Percentiles rank a stretch among this genome's conserved stretches.
Conservation (phyloP, 2,113 vertebrate genomes). For the Steatornis caripensis region DNA sequence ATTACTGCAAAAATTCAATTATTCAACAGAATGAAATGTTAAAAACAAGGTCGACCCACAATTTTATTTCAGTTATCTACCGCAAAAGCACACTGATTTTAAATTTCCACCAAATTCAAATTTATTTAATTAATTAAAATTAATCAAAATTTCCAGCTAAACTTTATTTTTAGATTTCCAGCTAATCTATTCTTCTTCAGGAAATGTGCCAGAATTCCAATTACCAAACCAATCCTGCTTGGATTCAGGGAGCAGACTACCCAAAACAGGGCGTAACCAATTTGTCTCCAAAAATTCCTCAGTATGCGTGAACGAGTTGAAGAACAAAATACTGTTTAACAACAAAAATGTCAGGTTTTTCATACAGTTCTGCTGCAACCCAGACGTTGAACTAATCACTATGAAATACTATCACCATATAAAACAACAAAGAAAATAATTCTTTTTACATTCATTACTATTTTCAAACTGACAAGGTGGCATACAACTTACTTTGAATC, state of each 20-base stretch:
- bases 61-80: background rate
- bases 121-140: too few relatives aligned
- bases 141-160: too few relatives aligned
- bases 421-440: background rate
- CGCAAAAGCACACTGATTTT: background rate
- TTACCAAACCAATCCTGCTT: too few relatives aligned
- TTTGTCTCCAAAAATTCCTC: too few relatives aligned
- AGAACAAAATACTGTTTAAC: background rate
- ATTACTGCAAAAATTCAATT: background rate
- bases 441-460: background rate
- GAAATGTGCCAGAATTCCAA: accelerated
- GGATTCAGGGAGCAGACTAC: background rate
- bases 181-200: background rate
- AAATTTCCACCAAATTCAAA: too few relatives aligned
- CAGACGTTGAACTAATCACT: background rate
- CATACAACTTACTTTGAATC: background rate
- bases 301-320: background rate
- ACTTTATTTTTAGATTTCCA: too few relatives aligned
- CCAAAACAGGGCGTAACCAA: background rate
- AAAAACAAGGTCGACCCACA: background rate
- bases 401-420: background rate
- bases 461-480: background rate
- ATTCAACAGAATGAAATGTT: background rate
- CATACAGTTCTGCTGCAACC: background rate
- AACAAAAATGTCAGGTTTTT: background rate